Conservation (phyloP, 2,113 vertebrate species). For the Serinus canaria region DNA sequence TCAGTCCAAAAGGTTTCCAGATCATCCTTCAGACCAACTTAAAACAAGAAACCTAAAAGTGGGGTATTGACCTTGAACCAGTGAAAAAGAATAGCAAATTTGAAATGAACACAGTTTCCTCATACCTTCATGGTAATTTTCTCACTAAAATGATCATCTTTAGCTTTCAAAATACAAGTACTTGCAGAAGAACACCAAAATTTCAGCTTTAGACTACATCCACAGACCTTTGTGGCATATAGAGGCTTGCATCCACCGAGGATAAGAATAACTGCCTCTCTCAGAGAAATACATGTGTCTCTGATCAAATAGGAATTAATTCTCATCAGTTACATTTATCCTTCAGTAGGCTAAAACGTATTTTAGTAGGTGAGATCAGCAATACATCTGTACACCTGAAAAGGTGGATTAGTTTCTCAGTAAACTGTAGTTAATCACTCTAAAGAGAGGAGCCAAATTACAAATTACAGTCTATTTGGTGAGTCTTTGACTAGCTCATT, state of each 20-base stretch:
- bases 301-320: not conserved
- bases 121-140: not conserved
- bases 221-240: not conserved
- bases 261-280: not conserved
- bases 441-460: slow-evolving; percentile 36
- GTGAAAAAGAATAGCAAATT: not conserved
- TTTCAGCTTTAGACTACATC: not conserved
- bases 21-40: not conserved
- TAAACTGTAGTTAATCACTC: slow-evolving; percentile 36
- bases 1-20: not conserved
- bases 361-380: slow-evolving; percentile 38
- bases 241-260: not conserved
- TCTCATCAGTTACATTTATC: not conserved
- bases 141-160: not conserved
- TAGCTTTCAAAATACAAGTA: not conserved
- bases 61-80: not conserved
- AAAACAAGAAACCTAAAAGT: not conserved
- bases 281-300: not conserved
- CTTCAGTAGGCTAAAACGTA: not conserved
- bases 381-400: not conserved
- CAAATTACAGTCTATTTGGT: slow-evolving; percentile 30
- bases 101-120: not conserved
- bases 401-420: slow-evolving; percentile 55
- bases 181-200: not conserved
- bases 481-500: slow-evolving; percentile 40